A percentile compares a stretch with the other conserved stretches of the same genome.
These are phyloP conservation scores for Aplysia californica DNA, from an alignment of 1,140 invertebrate genomes.

Conservation along the genomic window DNA sequence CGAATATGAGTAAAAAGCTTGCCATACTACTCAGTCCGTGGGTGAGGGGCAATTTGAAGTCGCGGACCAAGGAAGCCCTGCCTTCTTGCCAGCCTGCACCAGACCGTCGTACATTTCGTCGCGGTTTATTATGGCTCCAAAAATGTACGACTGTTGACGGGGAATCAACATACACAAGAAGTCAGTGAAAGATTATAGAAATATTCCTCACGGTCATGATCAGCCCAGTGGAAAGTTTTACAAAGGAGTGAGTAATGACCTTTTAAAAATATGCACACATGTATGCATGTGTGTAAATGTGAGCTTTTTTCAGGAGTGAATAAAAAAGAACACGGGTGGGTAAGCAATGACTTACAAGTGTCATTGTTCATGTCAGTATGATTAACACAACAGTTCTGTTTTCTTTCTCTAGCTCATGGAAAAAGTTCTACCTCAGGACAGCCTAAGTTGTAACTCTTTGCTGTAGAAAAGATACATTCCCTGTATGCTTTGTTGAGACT, in stretches of 20 bases:
- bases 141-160: slow-evolving; percentile 61
- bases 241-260: background rate
- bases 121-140: slow-evolving; percentile 67
- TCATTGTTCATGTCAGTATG: background rate
- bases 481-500: no score
- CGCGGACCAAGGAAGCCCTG: slow-evolving; percentile 49
- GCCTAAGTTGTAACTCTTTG: background rate
- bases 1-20: no score
- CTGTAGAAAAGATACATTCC: no score
- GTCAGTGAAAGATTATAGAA: background rate
- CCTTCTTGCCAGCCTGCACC: slow-evolving; percentile 52
- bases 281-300: background rate
- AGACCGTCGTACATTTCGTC: slow-evolving; percentile 67
- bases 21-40: no score
- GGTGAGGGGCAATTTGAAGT: no score
- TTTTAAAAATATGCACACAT: background rate
- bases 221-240: background rate
- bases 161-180: slow-evolving; percentile 11
- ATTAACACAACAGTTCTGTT: background rate
- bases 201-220: background rate
- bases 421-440: background rate
- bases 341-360: background rate
- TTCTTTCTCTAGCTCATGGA: background rate
- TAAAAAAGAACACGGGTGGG: background rate
- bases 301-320: background rate